Evolutionary conservation across 2,113 vertebrate genomes (phyloP), one percentile per base, ranked within the genome.

Genomic region (Rallus limicola): DNA sequence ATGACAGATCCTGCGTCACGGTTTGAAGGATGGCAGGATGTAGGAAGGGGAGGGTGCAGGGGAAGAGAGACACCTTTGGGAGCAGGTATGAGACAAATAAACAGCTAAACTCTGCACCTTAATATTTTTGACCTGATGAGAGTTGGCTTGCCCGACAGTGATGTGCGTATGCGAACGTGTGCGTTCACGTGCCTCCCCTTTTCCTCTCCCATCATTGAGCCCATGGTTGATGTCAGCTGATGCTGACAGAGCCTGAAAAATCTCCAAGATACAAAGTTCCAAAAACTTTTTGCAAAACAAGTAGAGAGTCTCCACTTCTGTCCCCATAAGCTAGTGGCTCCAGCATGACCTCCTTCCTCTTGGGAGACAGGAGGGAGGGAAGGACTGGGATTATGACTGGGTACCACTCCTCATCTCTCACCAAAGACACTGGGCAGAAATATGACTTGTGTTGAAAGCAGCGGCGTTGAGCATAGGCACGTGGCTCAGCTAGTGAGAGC

Each of bases 391-490:
- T 11, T 14, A 29, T 28, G 11, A 23, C 2, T 15, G 58, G 63
- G 42, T 14, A 8, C 5, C 56, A 3, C 9, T 34, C 26, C 38
- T 42, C 28, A 10, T 7, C 44, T 16, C 8, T 4, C 17, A 34
- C 58, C 1, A 0, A 23, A 11, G 23, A 46, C 13, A 21, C 4
- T 0, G 4, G 52, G 14, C 14, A 70, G 25, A 59, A 64, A 19
- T 29, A 68, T 0, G 2, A 3, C 6, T 71, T 2, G 4, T 12
- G 2, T 5, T 1, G 5, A 34, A 28, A n/a, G 21, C 65, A 11
- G 68, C 0, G 44, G 29, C 17, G 38, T 4, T 12, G n/a, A 82
- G 17, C 42, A 11, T 1, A 1, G 44, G 67, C 48, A 29, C 25
- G 0, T 6, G 77, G 70, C 70, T 52, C 60, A n/a, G 64, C 2